Evolutionary conservation across 2,797 vertebrate genomes (phyloP), one percentile per base, ranked within the genome.

Genomic region (Peromyscus aztecus): DNA sequence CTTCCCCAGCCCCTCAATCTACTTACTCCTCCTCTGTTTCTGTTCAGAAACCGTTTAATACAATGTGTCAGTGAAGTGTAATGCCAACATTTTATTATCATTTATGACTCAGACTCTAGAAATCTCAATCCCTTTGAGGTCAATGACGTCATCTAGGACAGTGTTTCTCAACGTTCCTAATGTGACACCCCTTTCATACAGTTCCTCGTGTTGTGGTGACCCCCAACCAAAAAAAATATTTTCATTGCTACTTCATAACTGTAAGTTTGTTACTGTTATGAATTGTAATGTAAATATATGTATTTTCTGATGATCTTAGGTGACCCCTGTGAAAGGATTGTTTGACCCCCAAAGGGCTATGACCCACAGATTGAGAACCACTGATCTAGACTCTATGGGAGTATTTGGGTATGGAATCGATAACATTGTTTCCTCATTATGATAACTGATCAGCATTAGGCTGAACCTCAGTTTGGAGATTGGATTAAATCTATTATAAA

Each of bases 31-130:
- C 59, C 29, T 67, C 65, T 34, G 65, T 67, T 67, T 67, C 65
- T 67, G 13, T 34, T 34, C 92, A 40, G 13, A 82, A 82, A 59
- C 57, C 0, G 6, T 89, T 90, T 43, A 89, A 49, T 78, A 75
- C 14, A 78, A 21, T 34, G 55, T 89, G 73, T 24, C 34, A 16
- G 0, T 43, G n/a, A 94, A 89, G 57, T 17, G 86, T 75, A 10
- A 10, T 76, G 34, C 11, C 2, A 95, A 46, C 40, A 77, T 87
- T 78, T 90, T 93, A 34, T 75, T 90, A 65, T 1, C 84, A 14
- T 94, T 96, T 76, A 49, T 83, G 2, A 88, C 73, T 80, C 73
- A 81, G 10, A n/a, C 17, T 91, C 78, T 90, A 69, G n/a, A 95
- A 94, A 77, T 80, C 19, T 17, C 63, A 31, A 49, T 59, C 31